A percentile compares a stretch with the other conserved stretches of the same genome.
Conservation (phyloP, 64 coral and sea anemone species). For the Montipora cactus region DNA sequence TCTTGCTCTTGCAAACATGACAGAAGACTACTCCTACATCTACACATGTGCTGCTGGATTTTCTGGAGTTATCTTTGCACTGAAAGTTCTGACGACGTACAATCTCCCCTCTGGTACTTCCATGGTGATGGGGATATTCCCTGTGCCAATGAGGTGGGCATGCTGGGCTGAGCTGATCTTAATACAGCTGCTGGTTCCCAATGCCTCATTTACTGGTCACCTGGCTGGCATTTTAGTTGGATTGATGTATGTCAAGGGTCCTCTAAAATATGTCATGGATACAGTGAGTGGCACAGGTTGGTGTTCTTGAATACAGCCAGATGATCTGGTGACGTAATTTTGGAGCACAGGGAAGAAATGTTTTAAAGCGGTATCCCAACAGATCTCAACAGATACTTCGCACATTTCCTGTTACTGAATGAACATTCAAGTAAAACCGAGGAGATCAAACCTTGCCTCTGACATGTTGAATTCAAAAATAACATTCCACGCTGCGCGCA, state of each 20-base stretch:
- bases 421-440: too few species aligned
- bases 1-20: conserved; percentile 76
- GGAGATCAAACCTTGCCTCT: too few species aligned
- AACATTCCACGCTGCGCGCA: too few species aligned
- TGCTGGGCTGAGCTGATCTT: conserved; percentile 94
- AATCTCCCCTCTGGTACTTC: conserved; percentile 84
- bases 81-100: conserved; percentile 98
- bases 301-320: background rate
- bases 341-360: too few species aligned
- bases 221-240: conserved; percentile 95
- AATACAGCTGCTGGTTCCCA: conserved; percentile 87
- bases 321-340: too few species aligned
- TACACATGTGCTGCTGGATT: conserved; percentile 96
- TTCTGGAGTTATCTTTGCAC: conserved; percentile 95
- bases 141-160: conserved; percentile 86
- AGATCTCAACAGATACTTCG: too few species aligned
- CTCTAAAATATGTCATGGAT: conserved; percentile 85
- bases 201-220: conserved; percentile 97
- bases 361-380: too few species aligned
- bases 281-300: conserved; percentile 59
- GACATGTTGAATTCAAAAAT: too few species aligned
- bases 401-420: too few species aligned
- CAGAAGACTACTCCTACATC: conserved; percentile 77
- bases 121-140: conserved; percentile 92
- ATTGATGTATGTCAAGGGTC: conserved; percentile 92